These are phyloP conservation scores for Planococcus citri DNA, from an alignment of 1,140 invertebrate genomes.

Conservation along the genomic window DNA sequence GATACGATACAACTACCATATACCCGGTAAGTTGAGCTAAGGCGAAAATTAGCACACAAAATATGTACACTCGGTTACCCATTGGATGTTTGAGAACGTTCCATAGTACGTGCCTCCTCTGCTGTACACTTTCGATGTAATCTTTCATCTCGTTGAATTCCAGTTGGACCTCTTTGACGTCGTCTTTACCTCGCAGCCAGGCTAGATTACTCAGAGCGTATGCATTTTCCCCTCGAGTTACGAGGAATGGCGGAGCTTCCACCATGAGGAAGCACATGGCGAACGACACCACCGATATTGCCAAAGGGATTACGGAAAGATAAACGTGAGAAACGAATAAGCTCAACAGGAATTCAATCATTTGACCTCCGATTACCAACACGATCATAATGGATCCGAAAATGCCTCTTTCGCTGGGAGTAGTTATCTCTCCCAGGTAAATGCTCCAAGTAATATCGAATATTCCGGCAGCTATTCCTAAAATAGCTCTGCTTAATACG, in stretches of 20 bases:
- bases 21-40: not conserved
- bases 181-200: constrained; percentile 43
- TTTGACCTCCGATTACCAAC: constrained; percentile 61
- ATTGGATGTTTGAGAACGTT: not conserved
- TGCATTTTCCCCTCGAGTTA: not conserved
- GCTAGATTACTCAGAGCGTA: constrained; percentile 38
- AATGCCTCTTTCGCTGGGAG: constrained; percentile 26
- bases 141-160: constrained; percentile 21
- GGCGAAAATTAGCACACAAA: not conserved
- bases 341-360: constrained; percentile 42
- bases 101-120: not conserved
- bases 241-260: not conserved
- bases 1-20: not conserved
- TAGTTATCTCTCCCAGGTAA: constrained; percentile 69
- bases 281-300: not conserved
- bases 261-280: not conserved
- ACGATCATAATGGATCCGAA: constrained; percentile 65
- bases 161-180: constrained; percentile 23
- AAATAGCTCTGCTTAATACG: not conserved
- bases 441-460: constrained; percentile 63
- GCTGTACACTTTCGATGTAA: not conserved
- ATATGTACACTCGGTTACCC: not conserved
- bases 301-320: not conserved
- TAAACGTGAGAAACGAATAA: not conserved
- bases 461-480: constrained; percentile 55